Evolutionary conservation across 2,113 vertebrate genomes (phyloP).

Genomic region (Petromus typicus): DNA sequence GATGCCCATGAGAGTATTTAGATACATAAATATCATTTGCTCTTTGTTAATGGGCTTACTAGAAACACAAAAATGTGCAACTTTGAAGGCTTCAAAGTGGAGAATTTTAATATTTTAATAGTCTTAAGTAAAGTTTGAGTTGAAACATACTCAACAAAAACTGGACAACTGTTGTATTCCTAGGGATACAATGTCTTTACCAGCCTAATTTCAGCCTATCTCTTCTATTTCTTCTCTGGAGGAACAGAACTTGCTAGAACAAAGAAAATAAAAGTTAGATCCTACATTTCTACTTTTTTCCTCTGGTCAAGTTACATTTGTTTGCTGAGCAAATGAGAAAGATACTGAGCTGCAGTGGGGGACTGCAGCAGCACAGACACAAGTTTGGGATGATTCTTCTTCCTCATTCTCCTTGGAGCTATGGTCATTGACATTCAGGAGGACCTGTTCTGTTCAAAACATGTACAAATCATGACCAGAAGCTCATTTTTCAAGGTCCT

Average conservation of each 20-base stretch:
- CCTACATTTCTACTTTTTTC: neutral
- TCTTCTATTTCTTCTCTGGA: neutral
- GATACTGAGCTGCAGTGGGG: no score
- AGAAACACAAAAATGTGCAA: neutral
- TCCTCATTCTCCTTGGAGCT: neutral
- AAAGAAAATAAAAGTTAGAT: neutral
- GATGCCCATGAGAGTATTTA: neutral
- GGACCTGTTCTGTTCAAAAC: neutral
- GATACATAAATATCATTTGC: constrained; percentile 6
- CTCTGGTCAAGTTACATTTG: neutral
- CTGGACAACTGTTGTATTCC: neutral
- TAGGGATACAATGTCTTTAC: neutral
- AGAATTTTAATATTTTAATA: neutral
- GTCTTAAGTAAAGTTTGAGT: neutral
- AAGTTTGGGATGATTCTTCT: neutral
- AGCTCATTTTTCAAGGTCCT: neutral
- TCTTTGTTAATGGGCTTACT: neutral
- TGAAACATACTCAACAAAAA: neutral
- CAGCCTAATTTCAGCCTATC: neutral
- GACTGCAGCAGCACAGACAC: accelerated
- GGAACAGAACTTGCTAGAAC: neutral
- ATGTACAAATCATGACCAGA: neutral
- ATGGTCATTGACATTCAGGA: neutral
- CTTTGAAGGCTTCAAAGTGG: neutral
- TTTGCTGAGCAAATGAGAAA: neutral